Evolutionary conservation across 1,140 invertebrate genomes (phyloP), one percentile per base, ranked within the genome.

Genomic region (Rhyacophila brunnea): DNA sequence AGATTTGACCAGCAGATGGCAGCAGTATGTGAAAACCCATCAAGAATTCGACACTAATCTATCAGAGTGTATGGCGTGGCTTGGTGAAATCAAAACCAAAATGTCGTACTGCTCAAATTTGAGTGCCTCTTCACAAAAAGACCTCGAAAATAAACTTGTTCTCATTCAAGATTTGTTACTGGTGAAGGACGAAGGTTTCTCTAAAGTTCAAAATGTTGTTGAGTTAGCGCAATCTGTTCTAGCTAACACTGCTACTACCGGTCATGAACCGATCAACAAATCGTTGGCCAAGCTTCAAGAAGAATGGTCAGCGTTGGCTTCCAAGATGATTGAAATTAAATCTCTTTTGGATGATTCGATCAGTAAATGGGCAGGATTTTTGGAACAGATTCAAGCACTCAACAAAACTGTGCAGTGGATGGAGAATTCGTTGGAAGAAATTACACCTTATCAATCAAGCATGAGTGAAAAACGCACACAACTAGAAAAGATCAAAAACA

Each of bases 191-290:
- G 92, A 95, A 77, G 93, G 94, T 3, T 92, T 93, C 67, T 84
- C 84, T 0, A 94, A 91, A 74, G 87, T 90, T 11, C 92, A 97
- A 70, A 85, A 84, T 51, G 84, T 93, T 19, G 85, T 96, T 14
- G 95, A 97, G 71, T 74, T 92, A 64, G 91, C 92, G 0, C 94
- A 97, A 75, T 87, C 86, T 65, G 92, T 97, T n/a, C 72, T 97
- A 57, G 92, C 92, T 0, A 96, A 96, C 67, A 98, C 95, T 0
- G 90, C 93, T 2, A 89, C 93, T 1, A 71, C 83, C 42, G 95
- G 95, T 1, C 93, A 97, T 68, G 86, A 89, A 62, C 81, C 83
- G 6, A 93, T 97, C 44, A 95, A 95, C 66, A 87, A 90, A 60
- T 84, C 87, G 15, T 77, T 97, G 13, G 85, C 88, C 10, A 83